A percentile compares a stretch with the other conserved stretches of the same genome.
Evolutionary conservation across 1,140 invertebrate genomes (phyloP).

Genomic region (Lucilia sericata): DNA sequence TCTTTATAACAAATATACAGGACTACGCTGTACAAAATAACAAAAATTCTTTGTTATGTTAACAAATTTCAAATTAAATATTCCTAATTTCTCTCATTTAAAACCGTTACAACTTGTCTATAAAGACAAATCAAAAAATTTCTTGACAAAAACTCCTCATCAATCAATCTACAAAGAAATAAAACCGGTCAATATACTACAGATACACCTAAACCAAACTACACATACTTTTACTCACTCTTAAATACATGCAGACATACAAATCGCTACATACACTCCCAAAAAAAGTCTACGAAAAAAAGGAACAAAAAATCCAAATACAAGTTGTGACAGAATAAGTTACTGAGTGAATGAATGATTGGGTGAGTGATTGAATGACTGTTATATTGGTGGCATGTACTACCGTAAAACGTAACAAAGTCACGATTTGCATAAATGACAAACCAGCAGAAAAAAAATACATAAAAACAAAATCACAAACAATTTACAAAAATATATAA

Average conservation of each 20-base stretch:
- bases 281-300: not conserved
- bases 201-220: not conserved
- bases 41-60: not conserved
- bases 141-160: slow-evolving; percentile 6
- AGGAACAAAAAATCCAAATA: not conserved
- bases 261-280: not conserved
- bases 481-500: not conserved
- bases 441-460: not conserved
- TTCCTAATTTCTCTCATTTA: not conserved
- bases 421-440: slow-evolving; percentile 41
- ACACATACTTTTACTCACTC: not conserved
- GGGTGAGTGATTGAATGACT: slow-evolving; percentile 31
- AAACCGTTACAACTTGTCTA: not conserved
- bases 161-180: slow-evolving; percentile 10
- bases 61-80: not conserved
- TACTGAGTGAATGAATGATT: slow-evolving; percentile 29
- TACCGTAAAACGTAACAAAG: slow-evolving; percentile 39
- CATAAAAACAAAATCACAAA: not conserved
- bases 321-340: slow-evolving; percentile 16
- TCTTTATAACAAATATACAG: no score
- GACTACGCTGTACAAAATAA: not conserved
- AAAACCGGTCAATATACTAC: slow-evolving; percentile 2
- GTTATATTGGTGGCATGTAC: slow-evolving; percentile 24
- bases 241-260: not conserved
- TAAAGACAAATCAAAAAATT: not conserved